Evolutionary conservation across 2,797 vertebrate genomes (phyloP).

Genomic region (Betta splendens): DNA sequence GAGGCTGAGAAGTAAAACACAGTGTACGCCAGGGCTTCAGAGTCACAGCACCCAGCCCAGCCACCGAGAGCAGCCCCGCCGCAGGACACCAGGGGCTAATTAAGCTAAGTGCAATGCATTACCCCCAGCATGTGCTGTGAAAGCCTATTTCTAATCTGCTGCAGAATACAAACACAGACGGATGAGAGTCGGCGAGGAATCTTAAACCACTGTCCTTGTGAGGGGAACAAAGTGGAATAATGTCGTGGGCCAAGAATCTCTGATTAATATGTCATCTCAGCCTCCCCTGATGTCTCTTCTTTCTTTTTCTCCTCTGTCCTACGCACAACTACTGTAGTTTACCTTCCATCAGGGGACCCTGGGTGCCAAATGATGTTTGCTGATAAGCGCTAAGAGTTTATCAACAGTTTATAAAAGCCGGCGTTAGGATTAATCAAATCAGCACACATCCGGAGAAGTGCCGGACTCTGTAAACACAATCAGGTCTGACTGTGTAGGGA

Average conservation of each 20-base stretch:
- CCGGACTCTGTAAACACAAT: constrained; percentile 70
- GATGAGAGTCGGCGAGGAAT: constrained; percentile 45
- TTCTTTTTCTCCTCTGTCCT: constrained; percentile 24
- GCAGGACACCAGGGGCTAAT: constrained; percentile 70
- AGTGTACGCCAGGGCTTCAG: constrained; percentile 54
- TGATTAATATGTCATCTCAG: constrained; percentile 65
- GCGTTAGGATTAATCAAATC: constrained; percentile 73
- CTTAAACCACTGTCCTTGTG: constrained; percentile 53
- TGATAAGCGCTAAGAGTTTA: constrained; percentile 74
- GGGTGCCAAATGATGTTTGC: constrained; percentile 71
- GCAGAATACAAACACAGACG: constrained; percentile 58
- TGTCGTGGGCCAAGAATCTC: constrained; percentile 47
- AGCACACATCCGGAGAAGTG: constrained; percentile 59
- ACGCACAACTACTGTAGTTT: constrained; percentile 60
- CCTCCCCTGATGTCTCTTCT: constrained; percentile 16
- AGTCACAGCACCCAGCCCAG: constrained; percentile 42
- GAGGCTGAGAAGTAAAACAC: constrained; percentile 60
- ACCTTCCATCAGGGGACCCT: constrained; percentile 73
- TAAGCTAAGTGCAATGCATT: constrained; percentile 71
- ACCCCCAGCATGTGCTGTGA: constrained; percentile 60
- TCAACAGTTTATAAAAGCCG: constrained; percentile 75
- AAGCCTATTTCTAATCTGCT: constrained; percentile 62
- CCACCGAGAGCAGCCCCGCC: constrained; percentile 47
- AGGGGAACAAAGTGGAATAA: constrained; percentile 47
- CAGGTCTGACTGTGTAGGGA: constrained; percentile 58